Percentiles rank a stretch among this genome's conserved stretches.
phyloP scores from a whole-genome alignment of 2,888 invertebrate species.

The Gastracanthus pulcherrimus region DNA sequence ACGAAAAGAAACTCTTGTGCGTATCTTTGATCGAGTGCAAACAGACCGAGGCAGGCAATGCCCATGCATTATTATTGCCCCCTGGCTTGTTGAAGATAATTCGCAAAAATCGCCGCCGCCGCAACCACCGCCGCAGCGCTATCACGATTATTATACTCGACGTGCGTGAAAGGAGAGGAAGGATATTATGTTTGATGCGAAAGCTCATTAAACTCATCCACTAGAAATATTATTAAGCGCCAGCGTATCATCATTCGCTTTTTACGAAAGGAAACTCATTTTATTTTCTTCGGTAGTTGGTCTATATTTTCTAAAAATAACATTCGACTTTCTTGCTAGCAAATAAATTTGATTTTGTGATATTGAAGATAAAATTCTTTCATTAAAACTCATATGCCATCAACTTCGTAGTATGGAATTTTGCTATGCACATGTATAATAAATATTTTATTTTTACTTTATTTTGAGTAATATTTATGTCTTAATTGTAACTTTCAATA shows the following conservation, averaged over 20 bases:
- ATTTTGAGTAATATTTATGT: too few species aligned
- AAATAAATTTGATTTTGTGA: too few species aligned
- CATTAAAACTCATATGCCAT: too few species aligned
- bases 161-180: background rate
- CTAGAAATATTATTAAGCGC: background rate
- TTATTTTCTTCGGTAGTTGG: too few species aligned
- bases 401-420: too few species aligned
- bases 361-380: too few species aligned
- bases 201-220: background rate
- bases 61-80: background rate
- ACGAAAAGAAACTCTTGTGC: background rate
- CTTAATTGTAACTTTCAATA: too few species aligned
- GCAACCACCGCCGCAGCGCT: background rate
- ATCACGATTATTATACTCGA: background rate
- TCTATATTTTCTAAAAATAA: too few species aligned
- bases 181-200: background rate
- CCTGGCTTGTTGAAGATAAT: background rate
- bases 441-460: too few species aligned
- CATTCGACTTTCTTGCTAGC: too few species aligned
- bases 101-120: background rate
- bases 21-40: constrained; percentile 19
- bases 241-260: background rate
- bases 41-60: constrained; percentile 6
- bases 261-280: background rate
- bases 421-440: too few species aligned